Evolutionary conservation across 2,888 invertebrate genomes (phyloP).

Genomic region (Euzetes globulus): DNA sequence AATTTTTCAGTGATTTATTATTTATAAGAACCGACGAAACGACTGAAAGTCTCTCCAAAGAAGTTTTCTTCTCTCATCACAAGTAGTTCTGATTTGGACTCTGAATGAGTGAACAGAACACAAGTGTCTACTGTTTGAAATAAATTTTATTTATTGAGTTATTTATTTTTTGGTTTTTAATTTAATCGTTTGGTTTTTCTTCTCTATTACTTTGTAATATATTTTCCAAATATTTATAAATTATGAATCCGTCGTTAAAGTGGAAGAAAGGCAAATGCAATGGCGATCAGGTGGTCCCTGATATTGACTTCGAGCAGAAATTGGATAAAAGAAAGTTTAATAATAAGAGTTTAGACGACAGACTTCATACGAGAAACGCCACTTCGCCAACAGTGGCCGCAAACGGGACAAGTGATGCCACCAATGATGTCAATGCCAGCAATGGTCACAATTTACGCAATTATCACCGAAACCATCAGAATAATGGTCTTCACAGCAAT

Average conservation of each 20-base stretch:
- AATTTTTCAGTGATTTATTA: no score
- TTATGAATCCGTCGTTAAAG: neutral
- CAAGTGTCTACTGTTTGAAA: no score
- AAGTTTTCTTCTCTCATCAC: no score
- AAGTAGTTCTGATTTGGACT: no score
- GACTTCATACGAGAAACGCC: neutral
- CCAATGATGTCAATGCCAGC: neutral
- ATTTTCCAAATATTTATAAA: neutral
- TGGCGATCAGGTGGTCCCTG: constrained; percentile 9
- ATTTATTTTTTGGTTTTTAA: neutral
- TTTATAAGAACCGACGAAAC: no score
- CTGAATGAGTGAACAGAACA: no score
- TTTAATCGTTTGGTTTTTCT: neutral
- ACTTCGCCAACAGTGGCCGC: neutral
- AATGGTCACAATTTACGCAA: neutral
- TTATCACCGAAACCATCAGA: neutral
- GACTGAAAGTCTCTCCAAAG: no score
- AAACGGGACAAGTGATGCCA: neutral
- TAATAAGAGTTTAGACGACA: neutral
- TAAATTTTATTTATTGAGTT: no score
- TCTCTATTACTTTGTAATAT: neutral
- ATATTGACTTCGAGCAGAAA: constrained; percentile 1
- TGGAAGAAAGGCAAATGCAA: neutral
- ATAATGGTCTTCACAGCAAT: neutral
- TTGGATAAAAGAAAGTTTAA: neutral